Evolutionary conservation across 2,797 vertebrate species (phyloP).

Genomic region (Antennarius maculatus): DNA sequence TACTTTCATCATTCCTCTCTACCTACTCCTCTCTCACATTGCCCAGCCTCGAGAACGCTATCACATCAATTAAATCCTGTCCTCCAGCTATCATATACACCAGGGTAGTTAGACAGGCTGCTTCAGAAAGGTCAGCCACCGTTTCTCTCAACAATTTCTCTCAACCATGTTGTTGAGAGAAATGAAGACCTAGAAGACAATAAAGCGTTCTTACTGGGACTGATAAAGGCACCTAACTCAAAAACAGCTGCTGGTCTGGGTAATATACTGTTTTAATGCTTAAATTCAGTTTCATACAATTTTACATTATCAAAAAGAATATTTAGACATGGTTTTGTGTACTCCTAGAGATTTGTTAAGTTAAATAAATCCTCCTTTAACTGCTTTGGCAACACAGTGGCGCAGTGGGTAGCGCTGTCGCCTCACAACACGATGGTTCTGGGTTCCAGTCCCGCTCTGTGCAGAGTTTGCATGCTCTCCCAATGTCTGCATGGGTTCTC

Average conservation of each 20-base stretch:
- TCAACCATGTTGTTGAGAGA: conserved; percentile 37
- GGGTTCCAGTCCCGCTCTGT: no score
- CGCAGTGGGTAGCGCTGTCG: no score
- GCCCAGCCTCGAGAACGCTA: conserved; percentile 44
- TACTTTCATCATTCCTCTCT: conserved; percentile 46
- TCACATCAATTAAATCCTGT: conserved; percentile 73
- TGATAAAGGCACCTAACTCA: conserved; percentile 29
- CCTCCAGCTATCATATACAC: conserved; percentile 64
- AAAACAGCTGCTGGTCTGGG: conserved; percentile 23
- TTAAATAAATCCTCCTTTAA: no score
- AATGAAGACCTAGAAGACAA: conserved; percentile 25
- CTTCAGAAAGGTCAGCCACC: conserved; percentile 72
- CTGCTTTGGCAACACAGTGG: no score
- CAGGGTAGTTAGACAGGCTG: conserved; percentile 55
- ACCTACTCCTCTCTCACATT: conserved; percentile 45
- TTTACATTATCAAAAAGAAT: background rate
- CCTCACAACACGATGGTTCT: no score
- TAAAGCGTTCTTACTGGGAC: conserved; percentile 16
- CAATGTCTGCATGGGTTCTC: no score
- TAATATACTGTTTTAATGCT: background rate
- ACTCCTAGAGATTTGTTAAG: no score
- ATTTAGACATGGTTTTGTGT: background rate
- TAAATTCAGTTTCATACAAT: background rate
- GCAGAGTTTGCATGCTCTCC: no score
- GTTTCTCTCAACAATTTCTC: conserved; percentile 1